These are phyloP conservation scores for Hyles lineata DNA, from an alignment of 2,888 invertebrate species.

Conservation along the genomic window DNA sequence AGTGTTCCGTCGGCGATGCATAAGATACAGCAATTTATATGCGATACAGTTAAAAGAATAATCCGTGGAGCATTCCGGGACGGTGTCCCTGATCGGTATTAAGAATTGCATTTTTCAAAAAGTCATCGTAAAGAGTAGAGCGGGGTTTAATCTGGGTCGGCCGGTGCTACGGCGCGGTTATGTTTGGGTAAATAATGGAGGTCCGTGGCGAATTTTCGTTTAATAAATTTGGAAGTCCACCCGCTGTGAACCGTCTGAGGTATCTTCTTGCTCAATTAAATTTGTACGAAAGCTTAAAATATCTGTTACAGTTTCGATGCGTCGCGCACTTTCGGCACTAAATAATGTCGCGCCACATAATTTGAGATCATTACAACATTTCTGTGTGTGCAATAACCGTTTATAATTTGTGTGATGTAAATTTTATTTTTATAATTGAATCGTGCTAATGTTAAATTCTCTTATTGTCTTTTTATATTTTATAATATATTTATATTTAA, in stretches of 20 bases:
- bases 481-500: too few species aligned
- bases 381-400: slow-evolving; percentile 60
- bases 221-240: slow-evolving; percentile 80
- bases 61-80: slow-evolving; percentile 70
- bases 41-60: slow-evolving; percentile 79
- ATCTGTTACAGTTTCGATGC: slow-evolving; percentile 78
- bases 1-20: slow-evolving; percentile 72
- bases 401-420: slow-evolving; percentile 14
- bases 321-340: slow-evolving; percentile 64
- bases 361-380: slow-evolving; percentile 78
- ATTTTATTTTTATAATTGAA: slow-evolving; percentile 12
- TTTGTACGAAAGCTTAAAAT: slow-evolving; percentile 80
- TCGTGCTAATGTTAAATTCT: background rate
- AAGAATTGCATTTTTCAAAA: slow-evolving; percentile 84
- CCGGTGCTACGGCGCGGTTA: slow-evolving; percentile 60
- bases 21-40: slow-evolving; percentile 81
- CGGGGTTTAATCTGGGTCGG: slow-evolving; percentile 76
- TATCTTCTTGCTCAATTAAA: slow-evolving; percentile 82
- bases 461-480: background rate
- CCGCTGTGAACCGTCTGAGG: slow-evolving; percentile 72
- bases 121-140: slow-evolving; percentile 81
- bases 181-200: slow-evolving; percentile 77
- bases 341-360: slow-evolving; percentile 77
- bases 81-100: slow-evolving; percentile 70
- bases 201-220: slow-evolving; percentile 45